phyloP scores from a whole-genome alignment of 1,140 invertebrate species.

The Brachionus paranguensis region DNA sequence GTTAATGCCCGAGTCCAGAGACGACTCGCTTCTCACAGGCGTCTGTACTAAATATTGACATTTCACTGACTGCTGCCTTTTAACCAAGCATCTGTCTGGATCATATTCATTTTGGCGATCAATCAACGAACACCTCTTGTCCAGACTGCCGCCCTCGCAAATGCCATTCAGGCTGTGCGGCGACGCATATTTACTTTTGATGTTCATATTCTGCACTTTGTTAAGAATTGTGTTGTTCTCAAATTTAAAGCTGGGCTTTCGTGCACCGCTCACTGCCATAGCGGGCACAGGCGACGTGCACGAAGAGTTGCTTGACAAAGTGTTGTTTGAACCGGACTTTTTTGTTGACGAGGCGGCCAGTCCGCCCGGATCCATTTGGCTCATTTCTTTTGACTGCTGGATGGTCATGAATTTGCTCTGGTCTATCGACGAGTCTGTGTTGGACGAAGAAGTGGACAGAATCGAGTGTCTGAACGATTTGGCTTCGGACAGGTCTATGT shows the following conservation, averaged over 20 bases:
- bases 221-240: slow-evolving; percentile 23
- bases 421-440: neutral
- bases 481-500: neutral
- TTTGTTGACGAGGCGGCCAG: neutral
- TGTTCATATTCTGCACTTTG: slow-evolving; percentile 7
- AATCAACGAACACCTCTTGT: neutral
- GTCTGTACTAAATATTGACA: neutral
- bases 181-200: neutral
- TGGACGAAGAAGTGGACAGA: neutral
- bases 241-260: slow-evolving; percentile 18
- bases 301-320: neutral
- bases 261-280: neutral
- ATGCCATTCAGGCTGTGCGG: neutral
- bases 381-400: neutral
- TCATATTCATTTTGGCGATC: neutral
- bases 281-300: neutral
- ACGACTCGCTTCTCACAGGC: slow-evolving; percentile 1
- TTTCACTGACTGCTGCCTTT: neutral
- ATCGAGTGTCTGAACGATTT: neutral
- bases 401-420: neutral
- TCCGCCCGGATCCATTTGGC: neutral
- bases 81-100: neutral
- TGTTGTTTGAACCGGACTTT: neutral
- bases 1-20: neutral
- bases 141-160: neutral